Conservation (phyloP, 2,888 invertebrate genomes). For the Drosophila neutralis region DNA sequence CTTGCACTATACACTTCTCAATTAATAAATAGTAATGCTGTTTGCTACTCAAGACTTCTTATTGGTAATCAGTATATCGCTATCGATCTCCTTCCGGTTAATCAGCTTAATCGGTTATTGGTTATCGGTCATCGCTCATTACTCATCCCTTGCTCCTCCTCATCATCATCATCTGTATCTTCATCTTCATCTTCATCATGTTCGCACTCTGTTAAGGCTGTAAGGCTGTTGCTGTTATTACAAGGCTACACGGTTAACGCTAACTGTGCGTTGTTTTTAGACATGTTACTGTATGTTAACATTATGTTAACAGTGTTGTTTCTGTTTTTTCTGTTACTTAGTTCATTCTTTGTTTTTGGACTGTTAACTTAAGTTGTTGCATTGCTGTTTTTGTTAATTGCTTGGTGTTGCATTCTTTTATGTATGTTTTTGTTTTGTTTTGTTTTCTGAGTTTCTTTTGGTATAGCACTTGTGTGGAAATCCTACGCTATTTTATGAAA, state of each 20-base stretch:
- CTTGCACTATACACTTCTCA: conserved; percentile 71
- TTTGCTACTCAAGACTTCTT: conserved; percentile 60
- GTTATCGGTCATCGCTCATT: conserved; percentile 15
- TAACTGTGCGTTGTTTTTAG: conserved; percentile 45
- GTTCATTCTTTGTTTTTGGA: conserved; percentile 24
- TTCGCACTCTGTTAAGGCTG: conserved; percentile 33
- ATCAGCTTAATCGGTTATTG: conserved; percentile 3
- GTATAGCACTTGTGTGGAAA: conserved; percentile 49
- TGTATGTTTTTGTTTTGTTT: conserved; percentile 6
- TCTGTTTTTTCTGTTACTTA: not conserved
- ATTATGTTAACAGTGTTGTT: conserved; percentile 8
- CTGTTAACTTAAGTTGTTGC: conserved; percentile 57
- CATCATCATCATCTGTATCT: not conserved
- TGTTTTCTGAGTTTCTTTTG: conserved; percentile 20
- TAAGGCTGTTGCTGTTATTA: conserved; percentile 46
- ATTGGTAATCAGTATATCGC: conserved; percentile 32
- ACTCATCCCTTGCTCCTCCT: conserved; percentile 17
- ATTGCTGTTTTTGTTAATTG: conserved; percentile 43
- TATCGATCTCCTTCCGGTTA: conserved; percentile 6
- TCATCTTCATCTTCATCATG: not conserved
- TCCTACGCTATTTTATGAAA: conserved; percentile 47
- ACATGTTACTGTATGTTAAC: conserved; percentile 13
- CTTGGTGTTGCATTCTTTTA: conserved; percentile 33
- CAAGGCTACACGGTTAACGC: conserved; percentile 52
- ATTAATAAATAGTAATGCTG: conserved; percentile 79